Percentiles rank a stretch among this genome's conserved stretches.
phyloP scores from a whole-genome alignment of 2,113 vertebrate species.

The Oplegnathus fasciatus region DNA sequence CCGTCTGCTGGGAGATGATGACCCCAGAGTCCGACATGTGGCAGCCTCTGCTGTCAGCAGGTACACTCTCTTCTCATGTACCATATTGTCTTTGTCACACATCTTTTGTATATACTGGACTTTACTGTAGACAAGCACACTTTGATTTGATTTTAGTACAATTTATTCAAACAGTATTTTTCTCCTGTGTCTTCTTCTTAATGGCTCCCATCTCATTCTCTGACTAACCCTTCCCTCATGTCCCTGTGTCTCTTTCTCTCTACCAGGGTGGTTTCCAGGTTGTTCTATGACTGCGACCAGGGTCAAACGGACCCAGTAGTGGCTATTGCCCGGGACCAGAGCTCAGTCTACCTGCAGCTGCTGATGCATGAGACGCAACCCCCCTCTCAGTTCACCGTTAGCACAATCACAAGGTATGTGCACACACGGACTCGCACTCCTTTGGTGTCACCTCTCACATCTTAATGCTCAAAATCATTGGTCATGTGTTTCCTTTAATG shows the following conservation, averaged over 20 bases:
- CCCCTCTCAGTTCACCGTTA: slow-evolving; percentile 94
- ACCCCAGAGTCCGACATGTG: slow-evolving; percentile 93
- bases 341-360: slow-evolving; percentile 93
- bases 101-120: neutral
- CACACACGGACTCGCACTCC: neutral
- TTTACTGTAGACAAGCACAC: neutral
- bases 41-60: slow-evolving; percentile 90
- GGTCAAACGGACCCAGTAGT: slow-evolving; percentile 96
- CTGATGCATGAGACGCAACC: slow-evolving; percentile 97
- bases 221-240: neutral
- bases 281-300: slow-evolving; percentile 96
- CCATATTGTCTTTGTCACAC: neutral
- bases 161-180: neutral
- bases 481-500: no score
- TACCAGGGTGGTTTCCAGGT: slow-evolving; percentile 90
- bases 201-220: neutral
- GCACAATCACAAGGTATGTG: slow-evolving; percentile 93
- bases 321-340: slow-evolving; percentile 94
- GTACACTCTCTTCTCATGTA: slow-evolving; percentile 72
- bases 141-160: neutral
- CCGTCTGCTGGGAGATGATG: slow-evolving; percentile 93
- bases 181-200: neutral
- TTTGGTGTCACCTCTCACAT: neutral
- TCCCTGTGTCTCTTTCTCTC: neutral
- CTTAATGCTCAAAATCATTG: no score